Base-by-base conservation (phyloP, 1,140 invertebrate species). In the Thaumatotibia leucotreta region DNA sequence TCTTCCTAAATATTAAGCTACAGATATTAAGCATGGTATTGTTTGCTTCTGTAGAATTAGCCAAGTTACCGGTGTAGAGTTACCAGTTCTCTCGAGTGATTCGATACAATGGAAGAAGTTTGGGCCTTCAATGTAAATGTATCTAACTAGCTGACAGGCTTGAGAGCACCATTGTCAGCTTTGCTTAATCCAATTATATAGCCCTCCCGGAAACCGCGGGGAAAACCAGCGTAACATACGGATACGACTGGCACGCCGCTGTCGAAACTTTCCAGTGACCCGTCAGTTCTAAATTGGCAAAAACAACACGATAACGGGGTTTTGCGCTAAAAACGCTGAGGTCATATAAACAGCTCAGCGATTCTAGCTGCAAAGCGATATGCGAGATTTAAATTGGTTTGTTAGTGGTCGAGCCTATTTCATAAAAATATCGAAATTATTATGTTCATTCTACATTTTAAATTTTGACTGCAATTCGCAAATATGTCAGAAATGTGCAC, bases 181-280 rank as follows among this genome's bases (percentile, higher is more conserved):
- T 63, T 61, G 24, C 11, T 39, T 73, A 68, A 75, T 70, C 70
- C 70, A 73, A 73, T 75, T 75, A 72, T 72, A 71, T 52, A 52
- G 68, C 68, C 70, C 63, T 67, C 39, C 62, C 65, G 68, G 67
- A 58, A 58, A 5, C 52, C 52, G n/a, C 64, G 70, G 39, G 29
- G 58, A 65, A 63, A 70, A 68, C 61, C 45, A 39, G 58, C 24
- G 24, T 58, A 29, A 58, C 52, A 58, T 58, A 24, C 27, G 52
- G 52, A 29, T 29, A 31, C 24, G 6, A 27, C 23, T 58, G 27
- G 24, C 11, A 58, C 6, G 17, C 24, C n/a, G 29, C 52, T 58
- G 52, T 58, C 4, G 23, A 58, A 58, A 58, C 24, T 58, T 58
- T 58, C 5, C 52, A 58, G 52, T 58, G 52, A 58, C 11, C 27